These are phyloP conservation scores for Pangasius sanitwongsei DNA, from an alignment of 2,797 vertebrate genomes.

Conservation along the genomic window DNA sequence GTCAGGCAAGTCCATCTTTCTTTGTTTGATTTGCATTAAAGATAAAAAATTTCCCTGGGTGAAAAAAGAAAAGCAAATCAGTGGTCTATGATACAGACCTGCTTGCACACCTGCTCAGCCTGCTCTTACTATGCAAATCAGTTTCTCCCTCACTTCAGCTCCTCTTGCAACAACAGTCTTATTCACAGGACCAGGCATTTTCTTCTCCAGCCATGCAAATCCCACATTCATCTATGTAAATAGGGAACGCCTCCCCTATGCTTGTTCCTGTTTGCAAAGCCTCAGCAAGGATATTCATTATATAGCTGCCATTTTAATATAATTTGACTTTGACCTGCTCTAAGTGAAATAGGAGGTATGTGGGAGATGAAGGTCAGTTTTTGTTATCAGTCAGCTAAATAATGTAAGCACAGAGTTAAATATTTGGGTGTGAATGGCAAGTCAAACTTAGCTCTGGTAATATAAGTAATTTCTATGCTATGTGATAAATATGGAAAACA, in stretches of 20 bases:
- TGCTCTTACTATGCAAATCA: conserved; percentile 72
- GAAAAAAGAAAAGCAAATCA: conserved; percentile 43
- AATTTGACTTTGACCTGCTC: conserved; percentile 43
- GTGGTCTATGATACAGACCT: conserved; percentile 64
- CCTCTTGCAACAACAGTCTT: conserved; percentile 62
- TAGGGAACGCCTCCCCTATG: conserved; percentile 42
- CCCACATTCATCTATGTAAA: conserved; percentile 61
- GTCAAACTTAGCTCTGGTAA: neutral
- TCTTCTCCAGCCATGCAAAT: conserved; percentile 60
- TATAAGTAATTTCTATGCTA: neutral
- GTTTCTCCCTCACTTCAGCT: conserved; percentile 51
- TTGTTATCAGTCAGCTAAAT: conserved; percentile 72
- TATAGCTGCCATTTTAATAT: conserved; percentile 37
- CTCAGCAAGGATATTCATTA: conserved; percentile 16
- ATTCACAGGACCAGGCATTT: conserved; percentile 51
- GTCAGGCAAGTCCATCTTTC: conserved; percentile 52
- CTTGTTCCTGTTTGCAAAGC: conserved; percentile 52
- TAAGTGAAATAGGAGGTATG: conserved; percentile 46
- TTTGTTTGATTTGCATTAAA: conserved; percentile 60
- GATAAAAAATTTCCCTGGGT: conserved; percentile 49
- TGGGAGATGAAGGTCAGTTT: conserved; percentile 47
- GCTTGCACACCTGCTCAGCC: conserved; percentile 67
- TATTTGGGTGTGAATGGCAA: neutral
- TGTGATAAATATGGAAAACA: neutral
- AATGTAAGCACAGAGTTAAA: conserved; percentile 59